Evolutionary conservation across 2,797 vertebrate genomes (phyloP), one percentile per base, ranked within the genome.

Genomic region (Xyrichtys novacula): DNA sequence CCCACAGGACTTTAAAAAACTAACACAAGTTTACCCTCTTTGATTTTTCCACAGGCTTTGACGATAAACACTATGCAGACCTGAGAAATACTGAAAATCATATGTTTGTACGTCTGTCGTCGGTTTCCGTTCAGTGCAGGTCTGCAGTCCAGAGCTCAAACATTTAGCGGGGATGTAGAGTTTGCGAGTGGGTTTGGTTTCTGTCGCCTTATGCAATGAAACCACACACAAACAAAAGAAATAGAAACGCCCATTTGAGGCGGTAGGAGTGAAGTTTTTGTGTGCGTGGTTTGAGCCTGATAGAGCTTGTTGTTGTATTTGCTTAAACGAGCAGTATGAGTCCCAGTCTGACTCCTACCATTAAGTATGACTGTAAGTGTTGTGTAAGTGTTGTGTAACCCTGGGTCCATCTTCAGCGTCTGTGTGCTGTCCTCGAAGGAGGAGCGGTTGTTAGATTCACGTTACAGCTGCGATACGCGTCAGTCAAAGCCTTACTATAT

Each of bases 1-100:
- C 71, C 71, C 64, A 66, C 81, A 76, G 83, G 88, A 91, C 86
- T 85, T 79, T 29, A 67, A 29, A 66, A 85, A 58, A 80, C 63
- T 23, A 66, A 85, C 54, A 76, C 74, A 73, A 31, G 65, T 80
- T 82, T 76, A 66, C 48, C 53, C 34, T 74, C 65, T 82, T 58
- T 55, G 78, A 54, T 75, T 57, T 88, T 86, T 87, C 68, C 59
- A 60, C 59, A 65, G 77, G 84, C 86, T 91, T 91, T 74, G 72
- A 88, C 74, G 86, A 77, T 78, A 89, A 91, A 82, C 73, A 85
- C 86, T 89, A 90, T 87, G 89, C 92, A 93, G 86, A 90, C 78
- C 74, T 83, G 83, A 76, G 71, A 65, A 82, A 81, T 73, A 65
- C 72, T 46, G 64, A 79, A 56, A 74, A 64, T 58, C 42, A 25